These are phyloP conservation scores for Oegoconia quadripuncta DNA, from an alignment of 2,888 invertebrate species.

Conservation along the genomic window DNA sequence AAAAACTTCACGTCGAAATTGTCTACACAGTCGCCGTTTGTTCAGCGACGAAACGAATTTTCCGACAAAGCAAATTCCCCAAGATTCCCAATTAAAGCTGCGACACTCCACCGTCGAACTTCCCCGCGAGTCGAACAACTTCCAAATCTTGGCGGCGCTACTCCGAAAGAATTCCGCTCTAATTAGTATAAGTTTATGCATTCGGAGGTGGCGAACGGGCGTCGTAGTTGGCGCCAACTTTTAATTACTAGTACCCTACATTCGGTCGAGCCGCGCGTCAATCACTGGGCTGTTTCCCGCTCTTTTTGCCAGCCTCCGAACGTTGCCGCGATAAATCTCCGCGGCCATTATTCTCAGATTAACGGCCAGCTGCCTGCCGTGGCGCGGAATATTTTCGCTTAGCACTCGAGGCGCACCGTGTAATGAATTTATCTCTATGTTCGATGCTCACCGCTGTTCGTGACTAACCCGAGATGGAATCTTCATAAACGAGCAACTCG, in stretches of 20 bases:
- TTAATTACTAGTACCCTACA: conserved; percentile 53
- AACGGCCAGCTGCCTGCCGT: conserved; percentile 42
- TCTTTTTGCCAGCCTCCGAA: conserved; percentile 12
- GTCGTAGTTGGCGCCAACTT: conserved; percentile 54
- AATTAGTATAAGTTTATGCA: conserved; percentile 77
- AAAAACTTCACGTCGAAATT: conserved; percentile 36
- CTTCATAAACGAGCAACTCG: conserved; percentile 33
- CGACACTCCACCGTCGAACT: conserved; percentile 63
- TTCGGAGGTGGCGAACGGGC: conserved; percentile 46
- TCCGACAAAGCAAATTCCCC: conserved; percentile 67
- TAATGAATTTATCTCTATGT: conserved; percentile 49
- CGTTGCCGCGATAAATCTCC: conserved; percentile 23
- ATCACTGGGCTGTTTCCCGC: conserved; percentile 17
- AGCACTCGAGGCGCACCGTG: conserved; percentile 28
- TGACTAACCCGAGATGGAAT: conserved; percentile 31
- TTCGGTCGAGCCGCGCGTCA: conserved; percentile 18
- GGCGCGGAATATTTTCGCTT: conserved; percentile 50
- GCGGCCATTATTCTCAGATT: conserved; percentile 38
- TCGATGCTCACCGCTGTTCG: conserved; percentile 23
- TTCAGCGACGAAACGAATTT: conserved; percentile 49
- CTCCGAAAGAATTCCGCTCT: conserved; percentile 69
- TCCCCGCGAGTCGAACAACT: conserved; percentile 46
- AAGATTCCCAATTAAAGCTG: conserved; percentile 75
- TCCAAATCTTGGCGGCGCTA: conserved; percentile 65
- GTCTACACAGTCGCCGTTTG: conserved; percentile 55